These are phyloP conservation scores for Aradophagus sp. DNA, from an alignment of 1,140 invertebrate species.

Conservation along the genomic window DNA sequence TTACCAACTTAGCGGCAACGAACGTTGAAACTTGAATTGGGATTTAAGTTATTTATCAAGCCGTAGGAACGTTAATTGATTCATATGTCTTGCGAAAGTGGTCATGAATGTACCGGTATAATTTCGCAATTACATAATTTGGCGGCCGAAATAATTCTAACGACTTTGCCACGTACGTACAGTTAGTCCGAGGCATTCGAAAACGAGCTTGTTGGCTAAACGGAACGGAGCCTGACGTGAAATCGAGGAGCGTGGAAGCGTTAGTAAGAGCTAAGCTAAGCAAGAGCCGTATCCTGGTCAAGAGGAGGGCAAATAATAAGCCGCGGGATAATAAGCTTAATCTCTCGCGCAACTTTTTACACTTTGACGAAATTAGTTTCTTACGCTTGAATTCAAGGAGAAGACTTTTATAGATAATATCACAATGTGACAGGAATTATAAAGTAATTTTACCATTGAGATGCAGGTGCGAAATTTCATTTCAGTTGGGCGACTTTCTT, in stretches of 20 bases:
- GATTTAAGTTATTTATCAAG: conserved; percentile 18
- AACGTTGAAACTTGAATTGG: conserved; percentile 7
- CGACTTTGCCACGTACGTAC: conserved; percentile 21
- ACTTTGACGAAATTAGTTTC: conserved; percentile 11
- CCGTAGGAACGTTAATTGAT: conserved; percentile 27
- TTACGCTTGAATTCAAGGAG: not conserved
- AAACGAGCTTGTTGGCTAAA: conserved; percentile 33
- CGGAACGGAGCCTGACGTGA: conserved; percentile 28
- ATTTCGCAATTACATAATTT: conserved; percentile 33
- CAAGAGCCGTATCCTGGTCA: conserved; percentile 43
- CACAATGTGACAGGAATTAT: no score
- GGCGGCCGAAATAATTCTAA: conserved; percentile 23
- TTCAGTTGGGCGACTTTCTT: no score
- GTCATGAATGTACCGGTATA: conserved; percentile 17
- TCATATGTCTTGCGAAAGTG: conserved; percentile 21
- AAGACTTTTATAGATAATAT: no score
- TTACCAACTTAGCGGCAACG: not conserved
- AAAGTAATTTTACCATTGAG: no score
- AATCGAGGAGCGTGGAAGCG: conserved; percentile 45
- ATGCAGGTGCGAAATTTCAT: no score
- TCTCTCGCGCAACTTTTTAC: conserved; percentile 15
- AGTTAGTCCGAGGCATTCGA: conserved; percentile 32
- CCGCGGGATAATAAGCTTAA: conserved; percentile 25
- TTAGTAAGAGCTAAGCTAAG: conserved; percentile 55
- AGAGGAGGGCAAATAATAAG: conserved; percentile 42